These are phyloP conservation scores for Acleris sparsana DNA, from an alignment of 2,888 invertebrate genomes.

Conservation along the genomic window DNA sequence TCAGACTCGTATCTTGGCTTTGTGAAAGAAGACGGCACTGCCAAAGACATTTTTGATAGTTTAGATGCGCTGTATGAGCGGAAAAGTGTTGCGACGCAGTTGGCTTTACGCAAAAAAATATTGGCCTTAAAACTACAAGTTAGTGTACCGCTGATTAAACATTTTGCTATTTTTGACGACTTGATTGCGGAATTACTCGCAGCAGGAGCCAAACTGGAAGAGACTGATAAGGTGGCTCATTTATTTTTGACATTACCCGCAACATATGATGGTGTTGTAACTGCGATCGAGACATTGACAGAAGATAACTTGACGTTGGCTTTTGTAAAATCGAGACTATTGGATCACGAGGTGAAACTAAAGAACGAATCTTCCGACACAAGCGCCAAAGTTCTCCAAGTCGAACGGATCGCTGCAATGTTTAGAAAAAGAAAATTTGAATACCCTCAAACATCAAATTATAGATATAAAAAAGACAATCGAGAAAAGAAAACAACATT, in stretches of 20 bases:
- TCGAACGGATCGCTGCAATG: slow-evolving; percentile 7
- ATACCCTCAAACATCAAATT: background rate
- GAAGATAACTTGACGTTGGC: slow-evolving; percentile 51
- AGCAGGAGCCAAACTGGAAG: slow-evolving; percentile 53
- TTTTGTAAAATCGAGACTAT: slow-evolving; percentile 52
- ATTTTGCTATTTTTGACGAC: slow-evolving; percentile 17
- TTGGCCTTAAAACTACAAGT: slow-evolving; percentile 39
- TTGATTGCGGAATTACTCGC: slow-evolving; percentile 26
- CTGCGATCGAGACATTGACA: slow-evolving; percentile 54
- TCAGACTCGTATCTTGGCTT: slow-evolving; percentile 35
- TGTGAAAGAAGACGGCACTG: slow-evolving; percentile 25
- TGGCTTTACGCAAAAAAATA: slow-evolving; percentile 42
- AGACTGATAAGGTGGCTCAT: slow-evolving; percentile 54
- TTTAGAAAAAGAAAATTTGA: background rate
- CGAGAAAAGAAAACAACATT: slow-evolving; percentile 44
- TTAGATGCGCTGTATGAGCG: slow-evolving; percentile 41
- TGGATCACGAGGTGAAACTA: slow-evolving; percentile 43
- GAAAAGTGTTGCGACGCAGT: slow-evolving; percentile 43
- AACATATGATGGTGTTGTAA: slow-evolving; percentile 54
- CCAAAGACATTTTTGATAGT: slow-evolving; percentile 38
- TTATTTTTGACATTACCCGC: too few relatives aligned
- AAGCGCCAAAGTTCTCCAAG: slow-evolving; percentile 47
- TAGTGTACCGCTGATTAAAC: slow-evolving; percentile 36
- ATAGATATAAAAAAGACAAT: slow-evolving; percentile 1
- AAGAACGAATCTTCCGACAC: slow-evolving; percentile 42